Evolutionary conservation across 2,113 vertebrate genomes (phyloP), one percentile per base, ranked within the genome.

Genomic region (Seriola dumerili): DNA sequence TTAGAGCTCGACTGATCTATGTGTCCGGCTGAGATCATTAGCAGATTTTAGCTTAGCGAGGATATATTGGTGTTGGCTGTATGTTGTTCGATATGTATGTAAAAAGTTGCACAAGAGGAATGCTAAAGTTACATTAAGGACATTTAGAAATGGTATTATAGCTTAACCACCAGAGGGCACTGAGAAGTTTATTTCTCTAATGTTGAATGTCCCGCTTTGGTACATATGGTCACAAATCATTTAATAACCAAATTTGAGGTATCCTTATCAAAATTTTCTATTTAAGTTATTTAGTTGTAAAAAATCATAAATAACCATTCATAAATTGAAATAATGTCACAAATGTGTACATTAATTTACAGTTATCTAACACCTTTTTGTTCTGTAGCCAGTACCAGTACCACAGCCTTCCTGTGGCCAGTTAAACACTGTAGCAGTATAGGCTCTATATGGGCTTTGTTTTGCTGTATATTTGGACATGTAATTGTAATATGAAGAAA

Each of bases 81-180:
- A 50, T 38, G 10, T 38, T 63, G 61, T 4, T n/a, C 5, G 5
- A 40, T 63, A 64, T 42, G 21, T 14, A 42, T 65, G 4, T 3
- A 14, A n/a, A 13, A 23, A 5, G 21, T 23, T 55, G 4, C 54
- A 10, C 10, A 10, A 23, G n/a, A 55, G n/a, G 12, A 23, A 55
- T 6, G 21, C 29, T 9, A 48, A 54, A 54, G 16, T 17, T 3
- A n/a, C 8, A 54, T 65, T 25, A 19, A 38, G n/a, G 4, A 23
- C 0, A 52, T 76, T 55, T 21, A 32, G 42, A 79, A 79, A 59
- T 1, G 4, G 16, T 32, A 8, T 50, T 12, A 65, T 12, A 3
- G 4, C 10, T n/a, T 44, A 4, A 74, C 76, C 89, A 81, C 14
- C 10, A 76, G 83, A 52, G 66, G 65, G 87, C 69, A 62, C 25